Base-by-base conservation (phyloP, 2,113 vertebrate genomes). In the Herpailurus yagouaroundi region DNA sequence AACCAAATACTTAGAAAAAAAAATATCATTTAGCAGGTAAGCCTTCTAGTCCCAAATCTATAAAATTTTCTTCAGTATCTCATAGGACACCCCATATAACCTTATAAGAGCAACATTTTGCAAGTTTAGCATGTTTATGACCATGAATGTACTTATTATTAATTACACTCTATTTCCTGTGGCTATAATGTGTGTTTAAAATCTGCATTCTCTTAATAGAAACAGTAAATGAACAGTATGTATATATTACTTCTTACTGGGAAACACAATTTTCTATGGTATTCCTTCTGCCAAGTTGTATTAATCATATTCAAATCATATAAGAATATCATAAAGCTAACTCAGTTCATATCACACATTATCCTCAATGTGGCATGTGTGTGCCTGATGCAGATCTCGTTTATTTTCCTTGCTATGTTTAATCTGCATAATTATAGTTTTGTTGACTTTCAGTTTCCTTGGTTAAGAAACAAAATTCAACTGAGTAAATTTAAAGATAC, bases 231-330 rank as follows among this genome's bases (percentile, higher is more conserved):
- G 90, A 97, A 81, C 89, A 96, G 55, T 94, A 36, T 96, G 36
- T 97, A 88, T 96, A 80, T 83, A 84, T 96, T 91, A 33, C 86
- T 96, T 97, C 64, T 91, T 98, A 87, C 38, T 4, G 2, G 64
- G 90, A 73, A 94, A 64, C 52, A 64, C 27, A 38, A 45, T 92
- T 97, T 97, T 95, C 80, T 52, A 2, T 90, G 64, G 23, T 66
- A 55, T 97, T 97, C 76, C 83, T 96, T 97, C 74, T 96, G 87
- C 74, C 94, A 97, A 95, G 81, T 88, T 96, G 41, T 93, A 92
- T 94, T 97, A 76, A 94, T 97, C 87, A 97, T 94, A 81, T 77
- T 97, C 79, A 94, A 80, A 76, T 94, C 94, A 84, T 92, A n/a
- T 89, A 89, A 91, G 82, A 85, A 94, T 96, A 96, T 91, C 95